Conservation (phyloP, 2,888 invertebrate species). For the Sminthurinus aureus region DNA sequence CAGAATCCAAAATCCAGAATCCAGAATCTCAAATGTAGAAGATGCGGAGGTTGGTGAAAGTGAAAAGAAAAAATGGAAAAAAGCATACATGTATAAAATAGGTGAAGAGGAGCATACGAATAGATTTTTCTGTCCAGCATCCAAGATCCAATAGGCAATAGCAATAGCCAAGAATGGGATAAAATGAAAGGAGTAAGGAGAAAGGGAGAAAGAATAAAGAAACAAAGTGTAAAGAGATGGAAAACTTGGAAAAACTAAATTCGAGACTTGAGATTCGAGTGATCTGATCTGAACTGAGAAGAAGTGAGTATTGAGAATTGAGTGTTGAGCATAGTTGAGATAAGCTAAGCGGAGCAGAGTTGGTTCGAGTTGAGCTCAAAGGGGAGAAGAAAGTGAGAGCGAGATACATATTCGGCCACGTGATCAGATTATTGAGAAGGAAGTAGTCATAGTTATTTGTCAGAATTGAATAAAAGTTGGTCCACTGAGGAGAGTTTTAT, state of each 20-base stretch:
- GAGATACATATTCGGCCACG: constrained; percentile 17
- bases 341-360: neutral
- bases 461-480: constrained; percentile 30
- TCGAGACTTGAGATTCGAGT: neutral
- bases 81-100: neutral
- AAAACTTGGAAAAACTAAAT: neutral
- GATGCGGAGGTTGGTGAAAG: constrained; percentile 6
- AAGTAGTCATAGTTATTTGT: constrained; percentile 15
- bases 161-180: neutral
- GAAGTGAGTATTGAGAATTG: neutral
- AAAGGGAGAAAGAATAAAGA: neutral
- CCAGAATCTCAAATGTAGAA: neutral
- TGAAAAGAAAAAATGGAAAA: neutral
- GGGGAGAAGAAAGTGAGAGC: constrained; percentile 13
- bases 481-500: constrained; percentile 11
- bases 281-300: too few species aligned
- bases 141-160: neutral
- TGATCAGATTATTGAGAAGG: constrained; percentile 26
- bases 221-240: constrained; percentile 10
- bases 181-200: neutral
- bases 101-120: neutral
- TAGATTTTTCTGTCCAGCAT: neutral
- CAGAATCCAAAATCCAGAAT: neutral
- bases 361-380: neutral
- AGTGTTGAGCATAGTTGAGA: neutral